Evolutionary conservation across 2,113 vertebrate species (phyloP).

Genomic region (Spea bombifrons): DNA sequence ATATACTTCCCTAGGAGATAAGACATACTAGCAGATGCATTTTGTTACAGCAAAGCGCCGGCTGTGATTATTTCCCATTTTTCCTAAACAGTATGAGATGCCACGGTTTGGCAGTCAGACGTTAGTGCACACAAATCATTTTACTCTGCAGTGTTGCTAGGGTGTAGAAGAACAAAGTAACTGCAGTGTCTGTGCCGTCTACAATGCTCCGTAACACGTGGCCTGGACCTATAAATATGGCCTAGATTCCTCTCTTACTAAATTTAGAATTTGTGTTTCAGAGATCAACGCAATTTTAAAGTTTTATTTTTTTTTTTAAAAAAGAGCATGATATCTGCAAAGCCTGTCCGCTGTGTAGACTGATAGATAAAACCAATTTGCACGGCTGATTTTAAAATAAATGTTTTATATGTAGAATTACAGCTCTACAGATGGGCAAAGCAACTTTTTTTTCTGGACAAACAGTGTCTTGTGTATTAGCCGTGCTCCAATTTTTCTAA

Average conservation of each 20-base stretch:
- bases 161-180: not conserved
- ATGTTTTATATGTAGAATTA: not conserved
- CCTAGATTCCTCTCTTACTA: constrained; percentile 49
- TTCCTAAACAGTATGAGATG: constrained; percentile 48
- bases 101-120: constrained; percentile 47
- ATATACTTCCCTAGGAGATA: constrained; percentile 1
- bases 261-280: not conserved
- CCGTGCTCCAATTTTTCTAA: constrained; percentile 1
- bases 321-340: not conserved
- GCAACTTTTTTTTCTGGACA: too few species aligned
- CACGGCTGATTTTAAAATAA: not conserved
- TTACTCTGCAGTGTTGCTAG: constrained; percentile 40
- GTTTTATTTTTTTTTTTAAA: not conserved
- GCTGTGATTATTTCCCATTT: constrained; percentile 34
- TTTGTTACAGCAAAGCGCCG: not conserved
- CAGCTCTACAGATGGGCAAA: not conserved
- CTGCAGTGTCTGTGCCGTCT: not conserved
- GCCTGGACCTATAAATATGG: constrained; percentile 41
- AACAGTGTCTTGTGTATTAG: not conserved
- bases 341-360: not conserved
- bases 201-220: constrained; percentile 42
- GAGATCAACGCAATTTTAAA: constrained; percentile 7
- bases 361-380: not conserved
- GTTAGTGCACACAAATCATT: constrained; percentile 54
- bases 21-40: not conserved